Evolutionary conservation across 2,888 invertebrate genomes (phyloP).

Genomic region (Drepanosiphum platanoidis): DNA sequence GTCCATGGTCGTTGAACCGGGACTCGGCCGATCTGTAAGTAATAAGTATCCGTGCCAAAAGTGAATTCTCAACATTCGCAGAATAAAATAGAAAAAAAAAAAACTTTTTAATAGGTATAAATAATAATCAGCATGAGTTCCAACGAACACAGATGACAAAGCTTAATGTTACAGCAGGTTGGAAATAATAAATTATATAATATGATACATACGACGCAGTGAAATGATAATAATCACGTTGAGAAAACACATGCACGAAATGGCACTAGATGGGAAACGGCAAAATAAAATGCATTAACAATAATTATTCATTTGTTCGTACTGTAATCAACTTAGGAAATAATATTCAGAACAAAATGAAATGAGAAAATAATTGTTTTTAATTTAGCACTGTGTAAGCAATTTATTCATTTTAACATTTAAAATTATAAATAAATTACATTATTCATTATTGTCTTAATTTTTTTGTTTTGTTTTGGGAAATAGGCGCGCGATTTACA

Average conservation of each 20-base stretch:
- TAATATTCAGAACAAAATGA: slow-evolving; percentile 24
- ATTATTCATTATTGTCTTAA: slow-evolving; percentile 53
- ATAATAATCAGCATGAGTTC: slow-evolving; percentile 2
- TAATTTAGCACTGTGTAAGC: slow-evolving; percentile 27
- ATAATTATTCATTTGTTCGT: not conserved
- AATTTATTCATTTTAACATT: slow-evolving; percentile 44
- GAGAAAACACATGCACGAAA: slow-evolving; percentile 61
- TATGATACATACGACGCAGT: slow-evolving; percentile 27
- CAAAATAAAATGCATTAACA: slow-evolving; percentile 53
- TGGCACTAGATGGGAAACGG: slow-evolving; percentile 22
- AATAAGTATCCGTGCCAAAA: slow-evolving; percentile 55
- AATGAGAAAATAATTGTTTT: slow-evolving; percentile 9
- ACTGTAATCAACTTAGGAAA: slow-evolving; percentile 34
- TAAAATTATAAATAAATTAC: slow-evolving; percentile 44
- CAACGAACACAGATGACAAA: slow-evolving; percentile 20
- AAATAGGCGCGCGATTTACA: slow-evolving; percentile 17
- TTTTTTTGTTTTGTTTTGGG: not conserved
- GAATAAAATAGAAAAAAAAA: not conserved
- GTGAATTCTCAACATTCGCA: slow-evolving; percentile 57
- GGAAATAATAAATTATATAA: slow-evolving; percentile 29
- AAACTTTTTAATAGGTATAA: not conserved
- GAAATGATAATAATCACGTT: slow-evolving; percentile 53
- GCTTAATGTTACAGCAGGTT: slow-evolving; percentile 37
- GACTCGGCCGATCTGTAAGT: slow-evolving; percentile 65
- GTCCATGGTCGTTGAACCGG: slow-evolving; percentile 88